Base-by-base conservation (phyloP, 2,888 invertebrate genomes). In the Phytoseiulus persimilis region DNA sequence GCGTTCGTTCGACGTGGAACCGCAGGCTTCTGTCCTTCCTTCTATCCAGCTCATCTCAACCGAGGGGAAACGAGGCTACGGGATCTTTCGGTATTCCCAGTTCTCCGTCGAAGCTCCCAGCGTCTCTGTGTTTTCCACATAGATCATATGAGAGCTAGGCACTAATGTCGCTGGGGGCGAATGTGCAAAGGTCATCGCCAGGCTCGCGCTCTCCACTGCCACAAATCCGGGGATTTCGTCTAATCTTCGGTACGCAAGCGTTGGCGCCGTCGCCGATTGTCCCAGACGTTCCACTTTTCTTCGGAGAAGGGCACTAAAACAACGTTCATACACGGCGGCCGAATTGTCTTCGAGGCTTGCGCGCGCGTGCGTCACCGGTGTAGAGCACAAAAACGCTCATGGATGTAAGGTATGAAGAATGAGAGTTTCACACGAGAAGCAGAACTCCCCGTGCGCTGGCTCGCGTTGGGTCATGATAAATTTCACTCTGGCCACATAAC, bases 51-150 rank as follows among this genome's bases (percentile, higher is more conserved):
- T 3, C 5, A 39, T 39, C 39, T 39, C 5, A 39, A 9, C 65
- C 11, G 65, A 28, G 91, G 91, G 91, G n/a, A 90, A 90, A 18
- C 90, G 91, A 90, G 90, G 90, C 90, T 28, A 89, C 90, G 11
- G 90, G 90, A 65, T 65, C 28, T 65, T 23, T 65, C 28, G 5
- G 65, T 65, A 18, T 65, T 65, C 18, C 39, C 39, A 39, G 39
- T 18, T 90, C 90, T 31, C 89, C 91, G 18, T 23, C 65, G 33
- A 90, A 91, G 65, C 90, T 39, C 90, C 90, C 31, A 2, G 28
- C 28, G 65, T 65, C 28, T 28, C 23, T 28, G 65, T 65, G 23
- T 28, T 65, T 14, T 23, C 1, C 18, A 14, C 5, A 28, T 28
- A 18, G 2, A 14, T 46, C 6, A 14, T 46, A 14, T 46, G 46